Evolutionary conservation across 1,140 invertebrate genomes (phyloP), one percentile per base, ranked within the genome.

Genomic region (Camponotus vicinus): DNA sequence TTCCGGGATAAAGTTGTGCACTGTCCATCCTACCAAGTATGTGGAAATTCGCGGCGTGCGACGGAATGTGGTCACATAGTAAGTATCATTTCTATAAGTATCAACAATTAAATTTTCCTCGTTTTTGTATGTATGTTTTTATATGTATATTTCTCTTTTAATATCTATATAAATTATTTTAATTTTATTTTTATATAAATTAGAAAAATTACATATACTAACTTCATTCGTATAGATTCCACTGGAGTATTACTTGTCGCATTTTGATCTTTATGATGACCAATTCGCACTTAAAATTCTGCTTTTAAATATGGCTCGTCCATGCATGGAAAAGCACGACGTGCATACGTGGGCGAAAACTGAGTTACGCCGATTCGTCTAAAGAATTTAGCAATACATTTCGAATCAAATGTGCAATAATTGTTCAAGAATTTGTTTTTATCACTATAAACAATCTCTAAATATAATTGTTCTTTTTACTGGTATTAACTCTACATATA

Each of bases 281-380:
- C 96, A 2, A 98, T 93, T 1, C 96, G 96, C 2, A 98, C 91
- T 37, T 93, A 96, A 91, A 98, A 99, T 1, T 95, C 96, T 0
- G 97, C 96, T 92, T 98, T 98, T 87, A 97, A 96, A 18, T 95
- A 95, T 0, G 98, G 98, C 91, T 99, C 98, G 93, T 99, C 98
- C 91, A 98, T 98, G 92, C 98, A 98, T 0, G 98, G 98, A 92
- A 99, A 98, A 2, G 97, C 97, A 57, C 96, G 95, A 11, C 98
- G 95, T 0, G 98, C 98, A 93, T 97, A 97, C 0, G 97, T 97
- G 0, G 98, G 96, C 91, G 98, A 96, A 90, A 98, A 97, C 93
- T 99, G 98, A 0, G 98, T 98, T 96, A 97, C 2, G 1, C 97
- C 96, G 21, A 98, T 93, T 92, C 96, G 97, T 79, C 97, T 98